phyloP scores from a whole-genome alignment of 1,140 invertebrate genomes.

The Galleria mellonella region DNA sequence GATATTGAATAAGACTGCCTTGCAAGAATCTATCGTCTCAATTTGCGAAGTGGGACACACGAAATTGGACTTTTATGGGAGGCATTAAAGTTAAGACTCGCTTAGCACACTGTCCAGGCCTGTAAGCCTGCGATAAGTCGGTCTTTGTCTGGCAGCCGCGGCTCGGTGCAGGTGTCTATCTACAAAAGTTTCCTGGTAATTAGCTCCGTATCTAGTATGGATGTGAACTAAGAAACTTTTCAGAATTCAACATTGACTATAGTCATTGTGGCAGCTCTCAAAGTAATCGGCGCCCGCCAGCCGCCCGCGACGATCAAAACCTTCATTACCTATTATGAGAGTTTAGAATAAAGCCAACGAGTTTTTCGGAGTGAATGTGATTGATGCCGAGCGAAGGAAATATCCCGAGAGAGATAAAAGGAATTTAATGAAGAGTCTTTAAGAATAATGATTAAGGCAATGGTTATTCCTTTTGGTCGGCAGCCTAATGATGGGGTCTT shows the following conservation, averaged over 20 bases:
- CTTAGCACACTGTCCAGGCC: slow-evolving; percentile 17
- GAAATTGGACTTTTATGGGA: slow-evolving; percentile 26
- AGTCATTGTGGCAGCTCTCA: slow-evolving; percentile 64
- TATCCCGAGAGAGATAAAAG: slow-evolving; percentile 72
- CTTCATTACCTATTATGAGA: slow-evolving; percentile 74
- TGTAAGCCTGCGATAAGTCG: slow-evolving; percentile 64
- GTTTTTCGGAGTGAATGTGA: slow-evolving; percentile 72
- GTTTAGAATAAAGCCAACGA: slow-evolving; percentile 73
- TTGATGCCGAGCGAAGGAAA: slow-evolving; percentile 69
- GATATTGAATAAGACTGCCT: slow-evolving; percentile 44
- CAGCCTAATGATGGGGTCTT: slow-evolving; percentile 63
- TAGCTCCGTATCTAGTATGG: slow-evolving; percentile 65
- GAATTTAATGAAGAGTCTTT: slow-evolving; percentile 74
- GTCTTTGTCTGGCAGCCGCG: slow-evolving; percentile 60
- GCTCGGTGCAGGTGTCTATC: slow-evolving; percentile 68
- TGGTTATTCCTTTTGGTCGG: slow-evolving; percentile 68
- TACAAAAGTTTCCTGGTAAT: slow-evolving; percentile 70
- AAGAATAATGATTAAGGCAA: slow-evolving; percentile 74
- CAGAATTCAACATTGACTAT: slow-evolving; percentile 62
- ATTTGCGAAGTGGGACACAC: slow-evolving; percentile 8
- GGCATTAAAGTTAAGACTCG: slow-evolving; percentile 32
- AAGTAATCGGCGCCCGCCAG: slow-evolving; percentile 68
- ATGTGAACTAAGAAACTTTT: slow-evolving; percentile 66
- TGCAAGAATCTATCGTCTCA: slow-evolving; percentile 31
- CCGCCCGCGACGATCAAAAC: slow-evolving; percentile 63